Evolutionary conservation across 2,113 vertebrate genomes (phyloP).

Genomic region (Steatornis caripensis): DNA sequence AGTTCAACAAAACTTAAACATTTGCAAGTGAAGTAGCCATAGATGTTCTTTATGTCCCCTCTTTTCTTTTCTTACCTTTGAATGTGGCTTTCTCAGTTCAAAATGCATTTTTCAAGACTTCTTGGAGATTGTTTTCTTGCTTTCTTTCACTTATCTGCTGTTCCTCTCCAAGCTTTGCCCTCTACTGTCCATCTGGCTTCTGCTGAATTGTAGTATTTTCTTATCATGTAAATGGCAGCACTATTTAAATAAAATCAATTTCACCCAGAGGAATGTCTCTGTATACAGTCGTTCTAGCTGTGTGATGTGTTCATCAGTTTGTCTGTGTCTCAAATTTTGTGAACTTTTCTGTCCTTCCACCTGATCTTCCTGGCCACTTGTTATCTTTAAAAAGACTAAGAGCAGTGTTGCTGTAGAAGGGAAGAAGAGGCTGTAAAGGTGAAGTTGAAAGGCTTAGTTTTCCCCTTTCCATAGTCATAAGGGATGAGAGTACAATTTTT

Average conservation of each 20-base stretch:
- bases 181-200: not conserved
- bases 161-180: not conserved
- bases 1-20: not conserved
- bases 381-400: not conserved
- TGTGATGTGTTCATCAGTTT: not conserved
- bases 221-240: not conserved
- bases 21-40: not conserved
- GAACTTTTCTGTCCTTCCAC: not conserved
- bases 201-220: not conserved
- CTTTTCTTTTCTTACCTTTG: not conserved
- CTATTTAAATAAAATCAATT: not conserved
- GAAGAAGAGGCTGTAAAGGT: not conserved
- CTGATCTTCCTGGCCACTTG: not conserved
- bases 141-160: not conserved
- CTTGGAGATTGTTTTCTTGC: not conserved
- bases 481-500: fast-evolving
- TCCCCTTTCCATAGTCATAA: not conserved
- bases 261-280: not conserved
- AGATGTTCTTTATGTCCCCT: not conserved
- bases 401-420: not conserved
- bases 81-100: not conserved
- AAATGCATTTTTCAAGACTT: not conserved
- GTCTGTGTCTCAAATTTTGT: not conserved
- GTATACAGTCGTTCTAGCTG: not conserved
- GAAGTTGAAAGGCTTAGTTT: not conserved